Evolutionary conservation across 2,888 invertebrate species (phyloP), one percentile per base, ranked within the genome.

Genomic region (Marasmarcha lunaedactyla): DNA sequence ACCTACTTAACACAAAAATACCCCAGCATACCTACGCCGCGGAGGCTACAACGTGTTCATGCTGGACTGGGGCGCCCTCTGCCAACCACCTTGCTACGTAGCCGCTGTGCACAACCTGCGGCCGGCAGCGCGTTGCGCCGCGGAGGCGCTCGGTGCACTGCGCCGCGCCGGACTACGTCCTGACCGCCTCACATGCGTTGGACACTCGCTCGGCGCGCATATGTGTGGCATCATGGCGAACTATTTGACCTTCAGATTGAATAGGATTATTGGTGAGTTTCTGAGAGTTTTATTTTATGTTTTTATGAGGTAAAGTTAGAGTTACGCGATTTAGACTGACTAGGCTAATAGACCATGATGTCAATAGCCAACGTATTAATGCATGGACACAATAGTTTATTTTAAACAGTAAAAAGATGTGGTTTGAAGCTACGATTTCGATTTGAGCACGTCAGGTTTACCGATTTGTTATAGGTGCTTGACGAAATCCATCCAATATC

Each of bases 161-260:
- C 81, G 92, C 15, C 81, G 86, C 44, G 85, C 88, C 2, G 92
- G 92, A 0, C 69, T 90, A 34, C 76, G 86, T 38, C 88, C 90
- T 2, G 86, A 87, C 46, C 72, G 83, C 34, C 86, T 91, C 27
- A 90, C 89, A 0, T 93, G 93, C 60, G 89, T 93, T 1, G 93
- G 92, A 0, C 92, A 92, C 69, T 90, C 90, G 2, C 72, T 90
- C 33, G 92, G 92, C 1, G 90, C 92, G 0, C 92, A 92, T 57
- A 71, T 91, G 39, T 93, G 92, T 51, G 92, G 92, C 7, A 85
- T 91, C 43, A 88, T 92, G 49, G 87, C 92, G 0, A 89, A 90
- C 59, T 90, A 87, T 56, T 73, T 92, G 33, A 86, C 87, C 20
- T 92, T 92, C 67, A 74, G 92, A 20, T 81, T 92, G 51, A 89